Base-by-base conservation (phyloP, 2,797 vertebrate genomes). In the Poliocrania exsul region DNA sequence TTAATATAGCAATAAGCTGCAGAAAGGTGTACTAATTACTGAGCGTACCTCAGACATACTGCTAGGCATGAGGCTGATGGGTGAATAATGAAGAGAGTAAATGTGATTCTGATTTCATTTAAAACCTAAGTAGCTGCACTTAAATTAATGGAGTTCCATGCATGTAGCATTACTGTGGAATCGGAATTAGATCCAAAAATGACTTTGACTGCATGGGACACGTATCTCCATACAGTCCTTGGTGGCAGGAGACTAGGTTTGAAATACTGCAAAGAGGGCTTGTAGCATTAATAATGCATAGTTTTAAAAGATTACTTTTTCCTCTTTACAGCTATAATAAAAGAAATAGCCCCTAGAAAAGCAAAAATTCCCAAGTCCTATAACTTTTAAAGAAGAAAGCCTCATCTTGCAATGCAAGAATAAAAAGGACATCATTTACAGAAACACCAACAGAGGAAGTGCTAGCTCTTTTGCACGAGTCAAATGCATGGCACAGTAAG, bases 1-100 rank as follows among this genome's bases (percentile, higher is more conserved):
- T 73, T 96, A 95, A 95, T 95, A 74, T 1, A 82, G 71, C 46
- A 95, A 78, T 88, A 84, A 95, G 72, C 42, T 95, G 93, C 85
- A 80, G 49, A 86, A 91, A 90, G 80, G 93, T 94, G 79, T 67
- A 87, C 86, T 92, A 56, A 82, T 93, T 93, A 94, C 82, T 75
- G 69, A 61, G 65, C 0, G 1, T 81, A 70, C 62, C 73, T 88
- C 91, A 79, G 87, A 79, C 4, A 3, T 83, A 70, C 70, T 64
- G 33, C 77, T 74, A 93, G 73, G 79, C 75, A 31, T 88, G 84
- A 88, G 70, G 72, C 65, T 81, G 91, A 91, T 79, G 47, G 75
- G 86, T 91, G 80, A 94, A 74, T 93, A 93, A 93, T 29, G 31
- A 91, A 78, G 26, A 86, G n/a, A 83, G 46, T 72, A 91, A 86